Conservation (phyloP, 2,888 invertebrate species). For the Caenorhabditis sp. region DNA sequence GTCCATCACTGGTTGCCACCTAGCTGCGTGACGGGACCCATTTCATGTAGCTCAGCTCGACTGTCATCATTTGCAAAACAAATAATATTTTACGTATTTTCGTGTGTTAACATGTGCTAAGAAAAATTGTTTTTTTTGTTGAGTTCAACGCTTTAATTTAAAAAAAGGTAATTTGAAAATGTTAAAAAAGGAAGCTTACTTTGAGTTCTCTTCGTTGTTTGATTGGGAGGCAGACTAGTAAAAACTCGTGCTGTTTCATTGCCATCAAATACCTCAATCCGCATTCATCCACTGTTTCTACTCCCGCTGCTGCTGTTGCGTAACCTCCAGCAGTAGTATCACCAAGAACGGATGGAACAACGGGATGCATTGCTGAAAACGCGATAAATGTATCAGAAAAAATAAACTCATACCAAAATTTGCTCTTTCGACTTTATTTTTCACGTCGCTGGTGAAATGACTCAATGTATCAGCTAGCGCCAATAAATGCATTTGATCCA, state of each 20-base stretch:
- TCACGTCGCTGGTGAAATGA: conserved; percentile 84
- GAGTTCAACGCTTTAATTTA: too few relatives aligned
- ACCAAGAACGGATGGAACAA: conserved; percentile 72
- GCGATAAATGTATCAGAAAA: too few relatives aligned
- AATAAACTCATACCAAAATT: conserved; percentile 86
- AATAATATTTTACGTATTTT: too few relatives aligned
- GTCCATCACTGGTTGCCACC: too few relatives aligned
- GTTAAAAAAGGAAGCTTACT: too few relatives aligned
- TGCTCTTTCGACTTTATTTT: conserved; percentile 84
- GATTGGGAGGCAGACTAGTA: conserved; percentile 93
- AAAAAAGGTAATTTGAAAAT: too few relatives aligned
- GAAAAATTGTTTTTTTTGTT: too few relatives aligned
- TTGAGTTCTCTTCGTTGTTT: conserved; percentile 88
- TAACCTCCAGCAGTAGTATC: conserved; percentile 77
- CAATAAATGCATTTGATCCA: conserved; percentile 98
- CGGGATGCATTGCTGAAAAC: conserved; percentile 76
- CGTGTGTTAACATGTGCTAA: too few relatives aligned
- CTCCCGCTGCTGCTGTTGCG: conserved; percentile 76
- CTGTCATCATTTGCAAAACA: too few relatives aligned
- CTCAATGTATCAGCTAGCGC: conserved; percentile 96
- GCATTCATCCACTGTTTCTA: conserved; percentile 91
- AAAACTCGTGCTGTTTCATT: conserved; percentile 97
- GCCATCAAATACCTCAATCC: conserved; percentile 94
- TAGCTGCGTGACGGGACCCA: too few relatives aligned
- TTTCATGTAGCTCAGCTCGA: too few relatives aligned